Conservation (phyloP, 2,888 invertebrate species). For the Maniola hyperantus region DNA sequence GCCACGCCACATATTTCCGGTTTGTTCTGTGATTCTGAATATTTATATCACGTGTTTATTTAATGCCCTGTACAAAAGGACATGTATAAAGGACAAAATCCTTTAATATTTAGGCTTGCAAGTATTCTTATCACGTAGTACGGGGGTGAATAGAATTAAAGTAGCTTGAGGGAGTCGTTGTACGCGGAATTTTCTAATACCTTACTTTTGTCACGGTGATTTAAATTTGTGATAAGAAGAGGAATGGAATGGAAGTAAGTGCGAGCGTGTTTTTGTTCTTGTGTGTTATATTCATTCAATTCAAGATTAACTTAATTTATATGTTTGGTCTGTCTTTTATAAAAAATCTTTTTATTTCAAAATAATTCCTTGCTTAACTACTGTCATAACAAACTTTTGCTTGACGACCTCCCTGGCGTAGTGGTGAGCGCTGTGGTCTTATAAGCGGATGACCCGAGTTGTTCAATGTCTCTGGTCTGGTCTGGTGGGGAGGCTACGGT, state of each 20-base stretch:
- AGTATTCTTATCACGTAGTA: slow-evolving; percentile 21
- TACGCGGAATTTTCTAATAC: slow-evolving; percentile 18
- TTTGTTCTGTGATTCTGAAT: slow-evolving; percentile 6
- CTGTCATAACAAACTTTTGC: background rate
- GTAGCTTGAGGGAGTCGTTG: slow-evolving; percentile 8
- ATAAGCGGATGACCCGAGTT: no score
- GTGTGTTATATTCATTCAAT: background rate
- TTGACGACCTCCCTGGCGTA: no score
- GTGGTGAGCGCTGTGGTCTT: no score
- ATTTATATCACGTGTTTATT: slow-evolving; percentile 13
- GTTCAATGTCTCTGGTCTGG: no score
- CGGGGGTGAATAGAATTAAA: slow-evolving; percentile 25
- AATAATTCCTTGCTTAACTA: no score
- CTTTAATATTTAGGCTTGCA: slow-evolving; percentile 7
- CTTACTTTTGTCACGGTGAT: slow-evolving; percentile 15
- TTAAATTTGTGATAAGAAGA: slow-evolving; percentile 18
- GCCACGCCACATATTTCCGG: background rate
- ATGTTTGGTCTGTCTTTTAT: background rate
- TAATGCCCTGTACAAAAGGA: slow-evolving; percentile 11
- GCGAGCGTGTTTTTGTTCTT: background rate
- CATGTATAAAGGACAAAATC: slow-evolving; percentile 14
- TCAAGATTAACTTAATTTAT: background rate
- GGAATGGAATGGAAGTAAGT: background rate
- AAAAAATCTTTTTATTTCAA: background rate
- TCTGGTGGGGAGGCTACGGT: no score